These are phyloP conservation scores for Bradypodion ventrale DNA, from an alignment of 2,797 vertebrate species.

Conservation along the genomic window DNA sequence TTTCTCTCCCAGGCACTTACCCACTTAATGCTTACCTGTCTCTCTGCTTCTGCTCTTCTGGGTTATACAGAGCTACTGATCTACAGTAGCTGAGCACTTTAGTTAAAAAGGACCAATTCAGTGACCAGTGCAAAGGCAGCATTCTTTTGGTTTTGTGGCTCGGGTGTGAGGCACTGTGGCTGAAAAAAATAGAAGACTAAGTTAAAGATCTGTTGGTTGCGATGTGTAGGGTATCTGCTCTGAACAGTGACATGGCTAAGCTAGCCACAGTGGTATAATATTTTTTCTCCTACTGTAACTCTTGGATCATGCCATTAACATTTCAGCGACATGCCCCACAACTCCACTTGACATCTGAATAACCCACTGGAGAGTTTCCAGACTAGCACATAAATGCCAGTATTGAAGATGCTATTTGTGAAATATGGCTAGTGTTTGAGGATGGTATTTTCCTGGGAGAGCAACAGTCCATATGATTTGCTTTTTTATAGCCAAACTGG, in stretches of 20 bases:
- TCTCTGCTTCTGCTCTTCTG: not conserved
- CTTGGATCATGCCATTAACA: conserved; percentile 20
- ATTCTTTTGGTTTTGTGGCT: not conserved
- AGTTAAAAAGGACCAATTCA: not conserved
- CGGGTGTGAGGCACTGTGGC: not conserved
- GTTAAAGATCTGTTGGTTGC: conserved; percentile 21
- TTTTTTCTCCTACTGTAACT: conserved; percentile 5
- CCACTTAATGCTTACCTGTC: not conserved
- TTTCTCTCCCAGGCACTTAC: not conserved
- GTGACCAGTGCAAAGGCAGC: not conserved
- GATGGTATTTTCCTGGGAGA: conserved; percentile 30
- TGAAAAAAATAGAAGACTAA: not conserved
- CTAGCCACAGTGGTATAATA: not conserved
- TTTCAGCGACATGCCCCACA: conserved; percentile 15
- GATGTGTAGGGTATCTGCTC: not conserved
- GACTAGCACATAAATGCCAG: not conserved
- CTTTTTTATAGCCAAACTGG: not conserved
- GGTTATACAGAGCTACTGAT: not conserved
- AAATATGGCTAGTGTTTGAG: not conserved
- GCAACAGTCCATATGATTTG: not conserved
- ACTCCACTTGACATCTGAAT: not conserved
- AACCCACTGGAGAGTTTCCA: not conserved
- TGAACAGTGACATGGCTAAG: not conserved
- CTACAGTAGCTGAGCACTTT: not conserved
- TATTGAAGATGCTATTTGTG: not conserved